Evolutionary conservation across 2,888 invertebrate species (phyloP), one percentile per base, ranked within the genome.

Genomic region (Cantharis rufa): DNA sequence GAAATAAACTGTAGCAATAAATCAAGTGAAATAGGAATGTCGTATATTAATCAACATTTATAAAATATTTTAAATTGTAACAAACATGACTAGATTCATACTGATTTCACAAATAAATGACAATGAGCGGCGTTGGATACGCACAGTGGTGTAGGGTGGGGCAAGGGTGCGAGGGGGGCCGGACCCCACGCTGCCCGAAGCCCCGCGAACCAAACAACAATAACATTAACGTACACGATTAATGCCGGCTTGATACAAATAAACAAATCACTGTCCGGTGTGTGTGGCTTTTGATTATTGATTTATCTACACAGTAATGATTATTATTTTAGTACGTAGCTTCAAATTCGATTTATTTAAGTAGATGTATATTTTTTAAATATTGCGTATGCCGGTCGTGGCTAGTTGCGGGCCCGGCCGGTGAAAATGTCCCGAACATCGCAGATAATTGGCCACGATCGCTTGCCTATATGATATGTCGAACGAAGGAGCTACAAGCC

Each of bases 21-120:
- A 21, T 78, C 76, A 64, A 74, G 73, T 86, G 88, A 89, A 88
- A 88, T 89, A 89, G 89, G 89, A 89, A 89, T 89, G 89, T 89
- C 88, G 87, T 89, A 89, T 89, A 89, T 89, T 89, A 89, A 88
- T 89, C 89, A 89, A 89, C 89, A 89, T 89, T 89, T 89, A 89
- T 89, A 89, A 89, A 89, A 89, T 89, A 89, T 89, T 89, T 89
- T 88, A 89, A 89, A 88, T 88, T 88, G 89, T 89, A 89, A 89
- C 89, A 89, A 89, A 89, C 89, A 89, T 89, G 89, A 89, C 89
- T 89, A 89, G 89, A 89, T 89, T 88, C 89, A 89, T 89, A 89
- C 88, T 88, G 88, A 88, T 88, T 78, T 88, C 87, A 88, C 87
- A 88, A 88, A 87, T 85, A 87, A 88, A 88, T 87, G 86, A 87